phyloP scores from a whole-genome alignment of 2,797 vertebrate species.

The Lycodopsis pacificus region DNA sequence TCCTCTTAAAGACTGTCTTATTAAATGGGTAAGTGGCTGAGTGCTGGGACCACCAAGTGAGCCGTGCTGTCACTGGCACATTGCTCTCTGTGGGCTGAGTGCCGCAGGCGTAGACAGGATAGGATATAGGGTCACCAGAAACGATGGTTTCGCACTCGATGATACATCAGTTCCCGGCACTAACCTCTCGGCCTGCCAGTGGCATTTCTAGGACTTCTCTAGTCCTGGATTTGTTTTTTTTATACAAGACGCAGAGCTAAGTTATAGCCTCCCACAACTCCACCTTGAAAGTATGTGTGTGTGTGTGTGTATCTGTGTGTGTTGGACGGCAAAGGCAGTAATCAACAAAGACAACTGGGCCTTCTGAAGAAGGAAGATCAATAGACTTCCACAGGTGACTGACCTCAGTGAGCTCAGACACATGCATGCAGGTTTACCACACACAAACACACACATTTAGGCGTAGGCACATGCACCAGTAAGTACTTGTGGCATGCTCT shows the following conservation, averaged over 20 bases:
- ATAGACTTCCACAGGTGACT: constrained; percentile 76
- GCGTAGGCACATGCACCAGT: constrained; percentile 41
- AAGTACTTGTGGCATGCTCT: constrained; percentile 49
- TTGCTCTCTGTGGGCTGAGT: constrained; percentile 61
- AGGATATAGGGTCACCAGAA: constrained; percentile 73
- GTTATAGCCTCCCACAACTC: constrained; percentile 38
- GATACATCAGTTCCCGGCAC: constrained; percentile 61
- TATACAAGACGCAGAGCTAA: constrained; percentile 31
- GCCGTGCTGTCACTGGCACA: constrained; percentile 78
- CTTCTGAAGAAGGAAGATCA: constrained; percentile 68
- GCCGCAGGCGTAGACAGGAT: constrained; percentile 68
- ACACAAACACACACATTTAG: constrained; percentile 47
- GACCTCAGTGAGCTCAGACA: constrained; percentile 56
- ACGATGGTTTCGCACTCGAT: constrained; percentile 53
- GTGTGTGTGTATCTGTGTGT: constrained; percentile 16
- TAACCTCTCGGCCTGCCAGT: constrained; percentile 43
- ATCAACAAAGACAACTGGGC: constrained; percentile 74
- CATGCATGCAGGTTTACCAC: constrained; percentile 49
- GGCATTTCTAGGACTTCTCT: constrained; percentile 36
- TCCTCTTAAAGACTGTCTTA: constrained; percentile 78
- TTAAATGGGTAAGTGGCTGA: constrained; percentile 82
- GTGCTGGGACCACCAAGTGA: constrained; percentile 79
- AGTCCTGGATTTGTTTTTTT: constrained; percentile 11
- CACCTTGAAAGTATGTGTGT: constrained; percentile 39
- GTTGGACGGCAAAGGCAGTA: constrained; percentile 57